Percentiles rank a stretch among this genome's conserved stretches.
phyloP scores from a whole-genome alignment of 2,888 invertebrate species.

The Eudasyphora cyanicolor region DNA sequence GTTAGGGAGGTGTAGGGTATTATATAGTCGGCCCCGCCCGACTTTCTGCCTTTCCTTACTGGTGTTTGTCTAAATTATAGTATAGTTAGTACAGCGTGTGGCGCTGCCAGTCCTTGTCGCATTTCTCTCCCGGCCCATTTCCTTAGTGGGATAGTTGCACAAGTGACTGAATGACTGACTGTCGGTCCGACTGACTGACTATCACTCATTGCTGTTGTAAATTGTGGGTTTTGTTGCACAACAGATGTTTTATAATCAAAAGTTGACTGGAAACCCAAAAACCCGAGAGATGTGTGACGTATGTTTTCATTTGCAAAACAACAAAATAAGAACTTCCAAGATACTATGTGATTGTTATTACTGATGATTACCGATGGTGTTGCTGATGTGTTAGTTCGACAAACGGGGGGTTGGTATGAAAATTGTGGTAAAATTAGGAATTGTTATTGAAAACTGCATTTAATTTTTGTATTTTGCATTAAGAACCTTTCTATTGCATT shows the following conservation, averaged over 20 bases:
- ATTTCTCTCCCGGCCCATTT: background rate
- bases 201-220: background rate
- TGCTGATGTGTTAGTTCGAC: background rate
- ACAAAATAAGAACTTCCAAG: slow-evolving; percentile 30
- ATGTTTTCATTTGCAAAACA: slow-evolving; percentile 50
- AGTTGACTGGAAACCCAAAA: slow-evolving; percentile 5
- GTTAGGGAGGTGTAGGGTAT: too few relatives aligned
- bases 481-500: too few relatives aligned
- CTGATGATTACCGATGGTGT: background rate
- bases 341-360: slow-evolving; percentile 40
- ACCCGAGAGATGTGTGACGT: slow-evolving; percentile 47
- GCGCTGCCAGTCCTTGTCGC: background rate
- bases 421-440: background rate
- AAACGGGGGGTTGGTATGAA: background rate
- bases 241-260: slow-evolving; percentile 27
- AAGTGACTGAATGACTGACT: background rate
- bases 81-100: slow-evolving; percentile 15
- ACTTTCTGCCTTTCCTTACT: too few relatives aligned
- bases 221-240: background rate
- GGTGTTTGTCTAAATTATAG: slow-evolving; percentile 43
- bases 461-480: too few relatives aligned
- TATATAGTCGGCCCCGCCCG: too few relatives aligned
- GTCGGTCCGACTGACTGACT: background rate
- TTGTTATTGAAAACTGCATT: too few relatives aligned
- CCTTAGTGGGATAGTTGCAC: background rate